These are phyloP conservation scores for Cavia aperea DNA, from an alignment of 2,113 vertebrate species.

Conservation along the genomic window DNA sequence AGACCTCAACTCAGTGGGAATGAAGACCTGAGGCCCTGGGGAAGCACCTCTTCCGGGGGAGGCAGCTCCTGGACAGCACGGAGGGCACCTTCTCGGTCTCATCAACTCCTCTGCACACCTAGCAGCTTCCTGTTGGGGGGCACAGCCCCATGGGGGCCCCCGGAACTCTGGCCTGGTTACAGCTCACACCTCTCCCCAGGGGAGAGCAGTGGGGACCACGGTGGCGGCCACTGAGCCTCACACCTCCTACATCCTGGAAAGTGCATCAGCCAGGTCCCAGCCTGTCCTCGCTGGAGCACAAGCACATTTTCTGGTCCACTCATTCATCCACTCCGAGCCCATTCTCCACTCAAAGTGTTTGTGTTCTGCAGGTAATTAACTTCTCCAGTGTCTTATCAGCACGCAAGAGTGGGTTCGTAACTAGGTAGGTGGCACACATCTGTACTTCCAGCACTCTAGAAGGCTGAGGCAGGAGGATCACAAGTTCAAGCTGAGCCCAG, in stretches of 20 bases:
- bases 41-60: not conserved
- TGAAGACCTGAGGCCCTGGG: not conserved
- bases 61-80: not conserved
- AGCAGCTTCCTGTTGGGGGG: not conserved
- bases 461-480: not conserved
- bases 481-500: not conserved
- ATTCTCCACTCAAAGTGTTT: not conserved
- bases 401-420: not conserved
- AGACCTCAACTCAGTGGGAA: not conserved
- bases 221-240: not conserved
- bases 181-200: rapidly evolving
- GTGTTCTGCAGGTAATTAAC: not conserved
- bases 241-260: not conserved
- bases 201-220: rapidly evolving
- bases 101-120: not conserved
- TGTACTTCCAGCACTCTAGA: not conserved
- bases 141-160: not conserved
- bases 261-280: not conserved
- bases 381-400: not conserved
- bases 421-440: not conserved
- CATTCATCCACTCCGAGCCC: not conserved
- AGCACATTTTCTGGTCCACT: rapidly evolving
- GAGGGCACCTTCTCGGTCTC: not conserved
- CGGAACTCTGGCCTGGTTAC: not conserved
- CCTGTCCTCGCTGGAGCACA: too few relatives aligned